Evolutionary conservation across 2,797 vertebrate species (phyloP), one percentile per base, ranked within the genome.

Genomic region (Caiman crocodilus): DNA sequence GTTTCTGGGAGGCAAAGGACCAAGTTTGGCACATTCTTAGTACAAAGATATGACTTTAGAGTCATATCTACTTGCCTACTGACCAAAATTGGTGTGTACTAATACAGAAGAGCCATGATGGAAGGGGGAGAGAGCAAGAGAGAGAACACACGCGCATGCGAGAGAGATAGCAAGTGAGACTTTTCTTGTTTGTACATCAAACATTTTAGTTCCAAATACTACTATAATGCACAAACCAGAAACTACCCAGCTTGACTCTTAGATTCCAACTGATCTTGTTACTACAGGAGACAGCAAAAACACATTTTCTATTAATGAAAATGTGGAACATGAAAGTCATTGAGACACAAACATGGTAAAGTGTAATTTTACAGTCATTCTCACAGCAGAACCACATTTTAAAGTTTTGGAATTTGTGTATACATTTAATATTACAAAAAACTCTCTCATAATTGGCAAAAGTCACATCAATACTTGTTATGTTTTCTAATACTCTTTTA

Each of bases 301-400:
- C 42, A 35, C 25, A 84, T 60, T 32, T 89, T 21, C 42, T 50
- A 50, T 28, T 75, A 79, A 67, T 56, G 42, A 82, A 59, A 50
- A 50, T 50, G 11, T 10, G 11, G 42, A 50, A 50, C 11, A 50
- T 50, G 42, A 50, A 50, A 50, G 9, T 50, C 42, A 79, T 0
- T 90, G 69, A 73, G 85, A 82, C 58, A 15, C 10, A 80, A 87
- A 77, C 6, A 87, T 59, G 76, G 56, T 32, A 85, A 63, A 83
- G 57, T 67, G 35, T 87, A n/a, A 67, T 89, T 90, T 88, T 87
- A 78, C 88, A 55, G 59, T 63, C 42, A 55, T 92, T 85, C 42
- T 84, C 84, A 84, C 82, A 94, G 90, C 26, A 91, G 21, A 25
- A 85, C 84, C 64, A 64, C 20, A 9, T 83, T 91, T 74, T 50